Evolutionary conservation across 2,797 vertebrate species (phyloP), one percentile per base, ranked within the genome.

Genomic region (Champsocephalus esox): DNA sequence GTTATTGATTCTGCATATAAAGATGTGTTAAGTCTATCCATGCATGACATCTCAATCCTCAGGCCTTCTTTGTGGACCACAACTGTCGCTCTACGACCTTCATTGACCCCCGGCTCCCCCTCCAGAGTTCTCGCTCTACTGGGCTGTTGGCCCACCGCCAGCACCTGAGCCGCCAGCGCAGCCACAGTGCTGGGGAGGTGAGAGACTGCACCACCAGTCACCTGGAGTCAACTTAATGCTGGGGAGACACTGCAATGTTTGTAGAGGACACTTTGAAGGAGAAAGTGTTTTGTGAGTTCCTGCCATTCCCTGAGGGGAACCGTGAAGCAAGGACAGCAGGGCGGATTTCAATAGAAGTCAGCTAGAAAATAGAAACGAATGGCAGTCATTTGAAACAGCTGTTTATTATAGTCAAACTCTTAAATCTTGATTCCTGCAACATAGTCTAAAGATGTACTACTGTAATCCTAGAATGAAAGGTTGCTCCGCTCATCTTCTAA

Each of bases 51-150:
- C 44, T 75, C 46, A n/a, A 48, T 76, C 57, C 32, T 68, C 84
- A 99, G 98, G 95, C 98, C 10, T 99, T 99, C 90, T 99, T 99
- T 60, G 98, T 99, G 12, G 98, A 99, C 93, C 98, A 99, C 93
- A 99, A 99, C 87, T 98, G 97, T 82, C 96, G 98, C 43, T 97
- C 97, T 50, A 99, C 98, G 21, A 98, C 98, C 0, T 99, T 99
- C 94, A 99, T 99, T 5, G 98, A 99, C 83, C 98, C 98, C 0
- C 96, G 98, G 80, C 96, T 99, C 34, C 98, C 98, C 13, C 87
- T 99, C 64, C 98, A 99, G 94, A 99, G 97, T 69, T 96, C 96
- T 12, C 91, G 98, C 63, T 98, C 98, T 88, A 96, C 97, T 0
- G 97, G 97, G 1, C 95, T 97, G 0, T 83, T 99, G 90, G 97